Base-by-base conservation (phyloP, 2,797 vertebrate genomes). In the Rhadinocentrus ornatus region DNA sequence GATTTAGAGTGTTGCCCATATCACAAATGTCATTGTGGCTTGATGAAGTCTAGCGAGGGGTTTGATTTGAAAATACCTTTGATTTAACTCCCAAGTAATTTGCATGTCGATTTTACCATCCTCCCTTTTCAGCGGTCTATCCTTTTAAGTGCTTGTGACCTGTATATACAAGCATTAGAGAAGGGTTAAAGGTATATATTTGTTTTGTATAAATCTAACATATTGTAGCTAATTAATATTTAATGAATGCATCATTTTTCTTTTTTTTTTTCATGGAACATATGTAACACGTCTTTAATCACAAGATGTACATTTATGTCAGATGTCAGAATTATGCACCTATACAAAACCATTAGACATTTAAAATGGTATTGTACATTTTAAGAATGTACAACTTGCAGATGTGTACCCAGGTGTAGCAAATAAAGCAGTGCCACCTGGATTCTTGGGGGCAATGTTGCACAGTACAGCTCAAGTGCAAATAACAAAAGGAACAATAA, bases 1-100 rank as follows among this genome's bases (percentile, higher is more conserved):
- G 89, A 93, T 90, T 93, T 91, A 92, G 92, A 86, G 89, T 86
- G 90, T 91, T 91, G 87, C 86, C 75, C 79, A 55, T 86, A 90
- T 91, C 89, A 89, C 90, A 92, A 89, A 92, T 92, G 93, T 91
- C 93, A 93, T 75, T n/a, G 74, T 61, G 81, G 88, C 91, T 86
- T 87, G 93, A 94, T 86, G 78, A 77, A 70, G 82, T 71, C 50
- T 72, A 83, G 84, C 70, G 69, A 79, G 78, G 78, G 85, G 82
- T 91, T 90, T 91, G 90, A 92, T 91, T 88, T 88, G 81, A 87
- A 85, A 87, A 89, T 81, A 80, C 76, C 86, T 91, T 91, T 91
- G 88, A 92, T 91, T 92, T 90, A 84, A 82, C 75, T 88, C 75
- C 58, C 34, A 68, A 50, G 32, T 84, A 86, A 90, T 92, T 91